A percentile compares a stretch with the other conserved stretches of the same genome.
Evolutionary conservation across 2,888 invertebrate genomes (phyloP).

Genomic region (Phymatocera aterrima): DNA sequence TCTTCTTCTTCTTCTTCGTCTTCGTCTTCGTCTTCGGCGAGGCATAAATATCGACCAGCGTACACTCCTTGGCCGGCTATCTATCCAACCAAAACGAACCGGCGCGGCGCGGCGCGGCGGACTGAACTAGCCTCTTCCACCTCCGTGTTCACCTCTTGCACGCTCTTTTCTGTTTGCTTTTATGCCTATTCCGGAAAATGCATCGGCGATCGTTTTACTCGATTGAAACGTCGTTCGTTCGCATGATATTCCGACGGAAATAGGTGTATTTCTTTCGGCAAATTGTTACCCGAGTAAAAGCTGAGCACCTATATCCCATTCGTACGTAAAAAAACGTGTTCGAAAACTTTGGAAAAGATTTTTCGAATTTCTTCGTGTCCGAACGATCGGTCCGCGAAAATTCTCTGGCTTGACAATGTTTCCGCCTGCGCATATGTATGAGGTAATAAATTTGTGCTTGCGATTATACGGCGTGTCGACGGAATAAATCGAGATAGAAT

Average conservation of each 20-base stretch:
- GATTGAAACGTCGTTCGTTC: neutral
- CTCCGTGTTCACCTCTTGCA: neutral
- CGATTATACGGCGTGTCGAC: too few species aligned
- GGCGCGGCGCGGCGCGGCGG: too few species aligned
- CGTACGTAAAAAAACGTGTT: too few species aligned
- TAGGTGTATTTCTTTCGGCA: too few species aligned
- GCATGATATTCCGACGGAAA: neutral
- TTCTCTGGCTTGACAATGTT: neutral
- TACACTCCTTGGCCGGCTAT: neutral
- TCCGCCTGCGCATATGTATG: too few species aligned
- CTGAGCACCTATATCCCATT: neutral
- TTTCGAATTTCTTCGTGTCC: neutral
- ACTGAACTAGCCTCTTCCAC: neutral
- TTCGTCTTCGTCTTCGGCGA: neutral
- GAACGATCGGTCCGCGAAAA: neutral
- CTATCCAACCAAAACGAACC: neutral
- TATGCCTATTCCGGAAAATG: neutral
- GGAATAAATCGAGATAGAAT: too few species aligned
- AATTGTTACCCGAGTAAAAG: neutral
- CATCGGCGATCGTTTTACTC: neutral
- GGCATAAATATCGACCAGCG: constrained; percentile 37
- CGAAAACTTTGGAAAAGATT: neutral
- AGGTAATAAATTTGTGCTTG: too few species aligned
- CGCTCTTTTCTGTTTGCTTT: too few species aligned
- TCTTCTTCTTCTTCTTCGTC: too few species aligned